Evolutionary conservation across 1,140 invertebrate genomes (phyloP).

Genomic region (Phymorhynchus buccinoides): DNA sequence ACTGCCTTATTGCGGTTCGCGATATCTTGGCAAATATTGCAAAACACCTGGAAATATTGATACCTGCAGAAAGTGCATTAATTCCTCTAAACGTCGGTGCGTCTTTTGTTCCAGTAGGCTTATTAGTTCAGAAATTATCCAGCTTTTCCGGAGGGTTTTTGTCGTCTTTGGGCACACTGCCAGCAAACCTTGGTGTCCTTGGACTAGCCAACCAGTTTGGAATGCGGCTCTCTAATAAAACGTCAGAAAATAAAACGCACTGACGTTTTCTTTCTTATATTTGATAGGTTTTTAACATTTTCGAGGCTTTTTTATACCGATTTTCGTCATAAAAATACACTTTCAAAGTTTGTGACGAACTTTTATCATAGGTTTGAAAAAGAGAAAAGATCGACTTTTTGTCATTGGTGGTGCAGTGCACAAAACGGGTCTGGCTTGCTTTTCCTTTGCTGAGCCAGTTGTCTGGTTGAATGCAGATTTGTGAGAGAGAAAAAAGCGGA

Average conservation of each 20-base stretch:
- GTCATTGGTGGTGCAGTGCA: neutral
- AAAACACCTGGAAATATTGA: neutral
- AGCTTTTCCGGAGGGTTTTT: neutral
- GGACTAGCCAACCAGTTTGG: slow-evolving; percentile 12
- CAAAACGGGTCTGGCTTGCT: neutral
- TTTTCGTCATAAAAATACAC: neutral
- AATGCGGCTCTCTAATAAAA: slow-evolving; percentile 5
- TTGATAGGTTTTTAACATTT: neutral
- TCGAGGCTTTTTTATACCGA: neutral
- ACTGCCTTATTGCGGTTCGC: slow-evolving; percentile 2
- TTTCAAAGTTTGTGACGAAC: neutral
- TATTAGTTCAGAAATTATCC: slow-evolving; percentile 3
- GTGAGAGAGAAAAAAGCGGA: neutral
- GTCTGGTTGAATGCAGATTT: neutral
- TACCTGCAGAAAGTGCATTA: neutral
- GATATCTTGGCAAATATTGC: neutral
- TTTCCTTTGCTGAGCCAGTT: neutral
- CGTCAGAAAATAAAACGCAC: neutral
- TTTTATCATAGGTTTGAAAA: neutral
- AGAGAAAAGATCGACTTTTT: neutral
- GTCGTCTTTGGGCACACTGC: slow-evolving; percentile 27
- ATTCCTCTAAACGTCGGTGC: neutral
- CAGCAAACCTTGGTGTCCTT: neutral
- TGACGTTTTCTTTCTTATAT: neutral
- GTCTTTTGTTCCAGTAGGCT: neutral